Base-by-base conservation (phyloP, 2,888 invertebrate genomes). In the Drosophila stalkeri region DNA sequence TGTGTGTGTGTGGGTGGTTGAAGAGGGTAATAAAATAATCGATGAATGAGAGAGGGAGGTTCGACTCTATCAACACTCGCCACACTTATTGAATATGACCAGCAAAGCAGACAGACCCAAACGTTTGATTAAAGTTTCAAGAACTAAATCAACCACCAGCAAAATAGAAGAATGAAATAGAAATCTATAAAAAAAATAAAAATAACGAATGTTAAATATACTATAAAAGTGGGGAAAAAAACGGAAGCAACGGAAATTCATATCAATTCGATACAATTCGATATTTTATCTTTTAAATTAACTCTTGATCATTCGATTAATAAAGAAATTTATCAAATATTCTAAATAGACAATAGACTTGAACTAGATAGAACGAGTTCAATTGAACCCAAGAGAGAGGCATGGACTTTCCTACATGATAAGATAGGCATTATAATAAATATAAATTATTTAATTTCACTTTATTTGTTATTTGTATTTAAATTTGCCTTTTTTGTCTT, bases 1-100 rank as follows among this genome's bases (percentile, higher is more conserved):
- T 39, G 54, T 44, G 62, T 47, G 47, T 31, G 63, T 51, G 69
- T 80, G 79, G 75, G 71, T 78, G 72, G 63, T n/a, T 78, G 49
- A 44, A 68, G 67, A 68, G 64, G 82, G 79, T 41, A 75, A 84
- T 84, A 77, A 87, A 84, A 75, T 78, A 87, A 83, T 83, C 85
- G 72, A 83, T 87, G 63, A 74, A 74, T 65, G 20, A 5, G 20
- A 11, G 33, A 6, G 35, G 46, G 64, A 66, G 64, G 77, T 70
- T 79, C 63, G 47, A 49, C 9, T 60, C 70, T 44, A 71, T 77
- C 77, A 77, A 63, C 76, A 72, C 72, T 55, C 75, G 41, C 44
- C 56, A 16, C 63, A 56, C 69, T 68, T 68, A 80, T 80, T 67
- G 80, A 65, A 65, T 59, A 61, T 41, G 55, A 41, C 44, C 44